phyloP scores from a whole-genome alignment of 2,888 invertebrate genomes.

The Cerceris rybyensis region DNA sequence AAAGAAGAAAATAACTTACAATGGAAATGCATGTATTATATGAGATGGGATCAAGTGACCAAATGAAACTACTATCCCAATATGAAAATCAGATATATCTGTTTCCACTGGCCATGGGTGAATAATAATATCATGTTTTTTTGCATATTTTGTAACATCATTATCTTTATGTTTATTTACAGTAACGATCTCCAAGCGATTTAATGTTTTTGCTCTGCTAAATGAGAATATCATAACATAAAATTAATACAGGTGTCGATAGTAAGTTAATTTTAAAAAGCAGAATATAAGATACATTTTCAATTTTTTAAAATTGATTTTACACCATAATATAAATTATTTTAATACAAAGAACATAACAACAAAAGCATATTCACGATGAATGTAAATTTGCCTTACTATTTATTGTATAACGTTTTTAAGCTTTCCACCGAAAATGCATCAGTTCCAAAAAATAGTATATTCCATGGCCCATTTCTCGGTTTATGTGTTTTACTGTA shows the following conservation, averaged over 20 bases:
- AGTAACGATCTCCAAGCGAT: conserved; percentile 88
- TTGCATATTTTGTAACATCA: conserved; percentile 87
- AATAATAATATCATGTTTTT: conserved; percentile 84
- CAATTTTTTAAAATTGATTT: too few relatives aligned
- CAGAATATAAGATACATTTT: too few relatives aligned
- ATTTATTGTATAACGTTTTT: conserved; percentile 86
- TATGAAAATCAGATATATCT: conserved; percentile 85
- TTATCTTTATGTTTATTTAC: conserved; percentile 85
- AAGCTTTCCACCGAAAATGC: conserved; percentile 90
- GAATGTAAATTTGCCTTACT: conserved; percentile 82
- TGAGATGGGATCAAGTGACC: conserved; percentile 92
- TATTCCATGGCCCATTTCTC: conserved; percentile 82
- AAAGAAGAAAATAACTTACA: conserved; percentile 85
- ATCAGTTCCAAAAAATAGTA: conserved; percentile 95
- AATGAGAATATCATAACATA: conserved; percentile 61
- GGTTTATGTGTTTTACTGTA: not conserved
- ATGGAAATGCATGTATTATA: conserved; percentile 89
- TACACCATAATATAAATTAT: too few relatives aligned
- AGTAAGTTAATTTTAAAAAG: too few relatives aligned
- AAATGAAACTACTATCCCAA: conserved; percentile 96
- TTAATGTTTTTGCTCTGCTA: conserved; percentile 84
- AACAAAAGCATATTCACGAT: too few relatives aligned
- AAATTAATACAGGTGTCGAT: too few relatives aligned
- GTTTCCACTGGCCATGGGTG: conserved; percentile 87
- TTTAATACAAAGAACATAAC: too few relatives aligned